These are phyloP conservation scores for Melanocharis versteri DNA, from an alignment of 2,113 vertebrate genomes.

Conservation along the genomic window DNA sequence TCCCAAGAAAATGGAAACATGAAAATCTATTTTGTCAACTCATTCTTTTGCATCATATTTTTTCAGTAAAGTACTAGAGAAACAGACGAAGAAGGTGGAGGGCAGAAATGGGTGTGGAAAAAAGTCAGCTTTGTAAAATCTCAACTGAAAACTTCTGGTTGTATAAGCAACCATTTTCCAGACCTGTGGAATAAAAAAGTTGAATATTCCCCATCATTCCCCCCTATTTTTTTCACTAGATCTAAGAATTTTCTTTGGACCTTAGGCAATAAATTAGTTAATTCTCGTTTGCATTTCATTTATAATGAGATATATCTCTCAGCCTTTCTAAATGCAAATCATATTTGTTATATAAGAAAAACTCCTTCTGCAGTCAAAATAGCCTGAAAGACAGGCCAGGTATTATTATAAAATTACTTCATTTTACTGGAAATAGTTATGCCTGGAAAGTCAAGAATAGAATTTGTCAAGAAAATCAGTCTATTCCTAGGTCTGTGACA, in stretches of 20 bases:
- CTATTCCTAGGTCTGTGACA: background rate
- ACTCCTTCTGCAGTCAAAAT: background rate
- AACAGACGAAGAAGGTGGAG: background rate
- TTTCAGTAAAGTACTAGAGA: background rate
- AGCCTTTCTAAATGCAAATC: conserved; percentile 15
- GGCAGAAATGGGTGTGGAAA: background rate
- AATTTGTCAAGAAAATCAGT: background rate
- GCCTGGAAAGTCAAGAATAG: background rate
- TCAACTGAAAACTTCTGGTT: background rate
- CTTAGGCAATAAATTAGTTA: background rate
- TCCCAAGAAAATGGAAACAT: background rate
- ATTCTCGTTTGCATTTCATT: background rate
- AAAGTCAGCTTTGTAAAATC: background rate
- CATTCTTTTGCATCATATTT: background rate
- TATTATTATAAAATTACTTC: background rate
- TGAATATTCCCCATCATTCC: background rate
- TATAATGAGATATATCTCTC: background rate
- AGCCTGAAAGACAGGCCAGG: background rate
- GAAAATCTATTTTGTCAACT: background rate
- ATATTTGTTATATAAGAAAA: background rate
- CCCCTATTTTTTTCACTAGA: background rate
- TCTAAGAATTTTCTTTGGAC: background rate
- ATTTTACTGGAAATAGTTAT: background rate
- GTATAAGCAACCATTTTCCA: background rate
- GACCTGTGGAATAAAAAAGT: background rate